A percentile compares a stretch with the other conserved stretches of the same genome.
These are phyloP conservation scores for Agonopterix heracliana DNA, from an alignment of 2,888 invertebrate genomes.

Conservation along the genomic window DNA sequence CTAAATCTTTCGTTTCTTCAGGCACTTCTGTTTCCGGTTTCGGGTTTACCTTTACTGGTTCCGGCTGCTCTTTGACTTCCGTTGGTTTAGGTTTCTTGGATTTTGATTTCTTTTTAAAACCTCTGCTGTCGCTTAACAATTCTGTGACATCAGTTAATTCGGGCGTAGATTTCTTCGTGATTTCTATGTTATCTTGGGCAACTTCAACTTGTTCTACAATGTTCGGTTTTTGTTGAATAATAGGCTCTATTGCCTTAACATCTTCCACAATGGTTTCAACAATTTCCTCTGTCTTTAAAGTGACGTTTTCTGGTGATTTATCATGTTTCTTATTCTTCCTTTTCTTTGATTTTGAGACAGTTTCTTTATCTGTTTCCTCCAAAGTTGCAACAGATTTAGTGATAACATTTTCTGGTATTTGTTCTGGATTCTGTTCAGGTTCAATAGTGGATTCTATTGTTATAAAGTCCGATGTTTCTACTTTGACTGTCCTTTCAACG, in stretches of 20 bases:
- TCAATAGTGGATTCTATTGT: too few species aligned
- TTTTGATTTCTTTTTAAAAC: slow-evolving; percentile 20
- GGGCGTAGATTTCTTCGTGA: slow-evolving; percentile 2
- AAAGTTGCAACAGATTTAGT: too few species aligned
- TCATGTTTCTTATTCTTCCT: slow-evolving; percentile 41
- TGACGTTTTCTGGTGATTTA: slow-evolving; percentile 20
- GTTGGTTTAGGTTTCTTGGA: slow-evolving; percentile 20
- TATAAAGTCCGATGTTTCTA: too few species aligned
- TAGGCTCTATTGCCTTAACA: slow-evolving; percentile 21
- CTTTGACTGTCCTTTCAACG: too few species aligned
- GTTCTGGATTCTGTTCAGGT: too few species aligned
- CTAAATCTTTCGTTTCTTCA: slow-evolving; percentile 8
- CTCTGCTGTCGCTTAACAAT: slow-evolving; percentile 4
- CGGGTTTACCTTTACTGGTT: too few species aligned
- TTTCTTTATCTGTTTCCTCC: background rate
- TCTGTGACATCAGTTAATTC: slow-evolving; percentile 2
- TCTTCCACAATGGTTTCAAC: background rate
- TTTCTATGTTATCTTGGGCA: slow-evolving; percentile 7
- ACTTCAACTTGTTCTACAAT: slow-evolving; percentile 27
- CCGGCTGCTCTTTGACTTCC: background rate
- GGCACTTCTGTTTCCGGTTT: background rate
- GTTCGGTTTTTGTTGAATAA: slow-evolving; percentile 16
- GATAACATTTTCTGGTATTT: too few species aligned
- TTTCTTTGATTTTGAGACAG: slow-evolving; percentile 35
- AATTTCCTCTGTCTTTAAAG: background rate